These are phyloP conservation scores for Thrips palmi DNA, from an alignment of 1,140 invertebrate genomes.

Conservation along the genomic window DNA sequence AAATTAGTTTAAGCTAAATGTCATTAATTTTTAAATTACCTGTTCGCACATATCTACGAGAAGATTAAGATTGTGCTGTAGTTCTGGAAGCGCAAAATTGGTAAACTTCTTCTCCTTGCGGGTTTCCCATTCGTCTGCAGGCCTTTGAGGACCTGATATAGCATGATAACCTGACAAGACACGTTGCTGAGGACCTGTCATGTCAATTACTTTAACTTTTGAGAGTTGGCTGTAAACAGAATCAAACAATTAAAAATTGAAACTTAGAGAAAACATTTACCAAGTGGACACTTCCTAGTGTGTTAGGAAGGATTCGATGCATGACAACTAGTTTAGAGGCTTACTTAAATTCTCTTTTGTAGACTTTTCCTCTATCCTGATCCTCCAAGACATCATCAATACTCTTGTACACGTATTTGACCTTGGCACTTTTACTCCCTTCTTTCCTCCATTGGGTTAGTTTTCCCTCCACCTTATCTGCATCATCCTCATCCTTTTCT, in stretches of 20 bases:
- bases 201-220: constrained; percentile 96
- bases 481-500: constrained; percentile 34
- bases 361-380: constrained; percentile 42
- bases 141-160: constrained; percentile 42
- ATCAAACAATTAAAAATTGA: constrained; percentile 21
- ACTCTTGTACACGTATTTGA: constrained; percentile 70
- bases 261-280: background rate
- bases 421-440: constrained; percentile 36
- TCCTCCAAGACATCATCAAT: constrained; percentile 86
- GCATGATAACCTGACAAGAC: constrained; percentile 92
- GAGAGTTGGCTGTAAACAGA: constrained; percentile 32
- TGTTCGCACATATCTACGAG: constrained; percentile 87
- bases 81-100: constrained; percentile 66
- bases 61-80: constrained; percentile 81
- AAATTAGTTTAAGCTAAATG: constrained; percentile 6
- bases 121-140: constrained; percentile 27
- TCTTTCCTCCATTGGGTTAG: constrained; percentile 39
- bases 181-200: constrained; percentile 89
- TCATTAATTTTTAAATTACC: constrained; percentile 21
- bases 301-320: no score
- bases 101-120: constrained; percentile 34
- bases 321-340: background rate
- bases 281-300: background rate
- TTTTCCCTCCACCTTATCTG: constrained; percentile 36
- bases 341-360: constrained; percentile 23